Evolutionary conservation across 2,113 vertebrate species (phyloP).

Genomic region (Carettochelys insculpta): DNA sequence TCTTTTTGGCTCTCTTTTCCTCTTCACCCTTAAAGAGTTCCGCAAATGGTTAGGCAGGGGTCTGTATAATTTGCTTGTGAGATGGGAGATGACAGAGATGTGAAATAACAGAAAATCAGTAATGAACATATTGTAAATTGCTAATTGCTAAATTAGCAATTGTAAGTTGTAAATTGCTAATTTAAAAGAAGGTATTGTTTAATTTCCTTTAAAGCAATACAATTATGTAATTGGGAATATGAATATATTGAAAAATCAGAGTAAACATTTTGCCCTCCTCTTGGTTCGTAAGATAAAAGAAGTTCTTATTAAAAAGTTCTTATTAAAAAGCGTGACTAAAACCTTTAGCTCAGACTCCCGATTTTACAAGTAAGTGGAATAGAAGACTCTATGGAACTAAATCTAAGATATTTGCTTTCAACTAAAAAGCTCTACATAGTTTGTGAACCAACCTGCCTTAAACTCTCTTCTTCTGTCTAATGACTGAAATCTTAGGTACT

Average conservation of each 20-base stretch:
- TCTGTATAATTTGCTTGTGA: constrained; percentile 35
- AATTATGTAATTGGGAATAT: background rate
- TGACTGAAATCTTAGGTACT: background rate
- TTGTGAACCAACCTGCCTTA: background rate
- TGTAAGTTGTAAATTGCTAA: constrained; percentile 25
- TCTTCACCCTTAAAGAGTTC: background rate
- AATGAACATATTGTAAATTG: constrained; percentile 17
- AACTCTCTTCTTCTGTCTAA: background rate
- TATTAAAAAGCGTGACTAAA: background rate
- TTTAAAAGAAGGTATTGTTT: background rate
- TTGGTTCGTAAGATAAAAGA: constrained; percentile 2
- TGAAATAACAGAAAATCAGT: constrained; percentile 34
- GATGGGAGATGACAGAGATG: background rate
- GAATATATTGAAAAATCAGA: constrained; percentile 9
- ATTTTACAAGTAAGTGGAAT: background rate
- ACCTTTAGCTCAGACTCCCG: background rate
- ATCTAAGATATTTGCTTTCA: background rate
- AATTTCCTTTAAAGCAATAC: constrained; percentile 20
- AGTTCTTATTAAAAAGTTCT: background rate
- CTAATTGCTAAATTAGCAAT: too few species aligned
- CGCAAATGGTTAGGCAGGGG: constrained; percentile 31
- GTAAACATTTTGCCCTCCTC: background rate
- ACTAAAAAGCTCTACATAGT: background rate
- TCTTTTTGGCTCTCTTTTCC: background rate
- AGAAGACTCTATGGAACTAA: background rate